Evolutionary conservation across 2,797 vertebrate genomes (phyloP), one percentile per base, ranked within the genome.

Genomic region (Acanthurus lineatus): DNA sequence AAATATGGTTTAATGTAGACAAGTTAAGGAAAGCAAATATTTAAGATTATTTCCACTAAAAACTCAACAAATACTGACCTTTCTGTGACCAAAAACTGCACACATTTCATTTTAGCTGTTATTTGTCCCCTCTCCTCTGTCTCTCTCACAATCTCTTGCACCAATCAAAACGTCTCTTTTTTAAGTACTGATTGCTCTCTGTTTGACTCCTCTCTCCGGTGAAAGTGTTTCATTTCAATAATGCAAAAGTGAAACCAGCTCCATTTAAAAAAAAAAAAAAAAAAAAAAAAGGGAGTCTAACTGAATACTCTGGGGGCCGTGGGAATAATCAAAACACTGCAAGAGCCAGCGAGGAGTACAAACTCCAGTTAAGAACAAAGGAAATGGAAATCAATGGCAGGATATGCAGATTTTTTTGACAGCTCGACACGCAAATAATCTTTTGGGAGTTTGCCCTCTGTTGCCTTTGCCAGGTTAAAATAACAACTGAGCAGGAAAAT

Each of bases 291-390:
- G 40, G 64, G 58, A 70, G 85, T 85, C 86, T 88, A 66, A 72
- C 56, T 73, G 82, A 91, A 93, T 92, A 79, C 92, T 92, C 90
- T 45, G 59, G 87, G 89, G 91, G 82, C 70, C 63, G 28, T 60
- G 60, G 73, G 76, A 92, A 93, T 92, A 88, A 91, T 93, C 82
- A 86, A 90, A 92, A 92, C 88, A 88, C 84, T 62, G 77, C 66
- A 16, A 81, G 77, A 93, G 76, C 76, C 81, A 74, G 86, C 53
- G 45, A 89, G 81, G 90, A 91, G 91, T 91, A 88, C 83, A 90
- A 94, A 93, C 90, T 88, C 79, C 64, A 76, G 88, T 89, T 89
- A 88, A 82, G 89, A 95, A 93, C 90, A 94, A 92, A 94, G 88
- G 68, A 71, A 83, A 84, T 85, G 90, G 86, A 92, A 94, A 94